Evolutionary conservation across 2,888 invertebrate species (phyloP).

Genomic region (Stictocephala bisonia): DNA sequence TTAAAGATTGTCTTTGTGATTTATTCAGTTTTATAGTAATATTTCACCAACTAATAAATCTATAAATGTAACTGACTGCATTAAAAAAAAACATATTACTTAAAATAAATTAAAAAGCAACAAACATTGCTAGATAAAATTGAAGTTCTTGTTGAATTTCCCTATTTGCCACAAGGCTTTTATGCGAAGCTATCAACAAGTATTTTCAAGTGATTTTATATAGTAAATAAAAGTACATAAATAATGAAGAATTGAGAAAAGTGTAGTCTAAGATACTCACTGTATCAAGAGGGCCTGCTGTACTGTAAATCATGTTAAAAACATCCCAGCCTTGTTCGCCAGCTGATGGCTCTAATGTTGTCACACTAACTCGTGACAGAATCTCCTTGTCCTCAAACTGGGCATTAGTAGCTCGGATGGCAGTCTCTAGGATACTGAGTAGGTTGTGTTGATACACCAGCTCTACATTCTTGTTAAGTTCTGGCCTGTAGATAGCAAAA

Average conservation of each 20-base stretch:
- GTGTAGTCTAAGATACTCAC: conserved; percentile 65
- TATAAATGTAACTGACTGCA: too few species aligned
- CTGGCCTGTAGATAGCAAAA: conserved; percentile 73
- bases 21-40: too few species aligned
- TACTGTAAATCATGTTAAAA: conserved; percentile 87
- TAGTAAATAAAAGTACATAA: conserved; percentile 7
- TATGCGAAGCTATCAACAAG: conserved; percentile 38
- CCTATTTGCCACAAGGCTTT: not conserved
- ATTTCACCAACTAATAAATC: too few species aligned
- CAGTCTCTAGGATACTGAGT: conserved; percentile 84
- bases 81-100: too few species aligned
- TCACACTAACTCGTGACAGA: conserved; percentile 86
- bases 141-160: too few species aligned
- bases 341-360: conserved; percentile 72
- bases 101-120: too few species aligned
- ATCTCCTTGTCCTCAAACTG: conserved; percentile 94
- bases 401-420: conserved; percentile 91
- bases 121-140: too few species aligned
- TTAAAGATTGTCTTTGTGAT: too few species aligned
- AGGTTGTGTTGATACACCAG: conserved; percentile 90
- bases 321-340: conserved; percentile 93
- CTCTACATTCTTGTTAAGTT: conserved; percentile 87
- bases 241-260: not conserved
- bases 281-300: conserved; percentile 89
- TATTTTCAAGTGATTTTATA: not conserved